A percentile compares a stretch with the other conserved stretches of the same genome.
phyloP scores from a whole-genome alignment of 1,140 invertebrate species.

The Oedothorax gibbosus region DNA sequence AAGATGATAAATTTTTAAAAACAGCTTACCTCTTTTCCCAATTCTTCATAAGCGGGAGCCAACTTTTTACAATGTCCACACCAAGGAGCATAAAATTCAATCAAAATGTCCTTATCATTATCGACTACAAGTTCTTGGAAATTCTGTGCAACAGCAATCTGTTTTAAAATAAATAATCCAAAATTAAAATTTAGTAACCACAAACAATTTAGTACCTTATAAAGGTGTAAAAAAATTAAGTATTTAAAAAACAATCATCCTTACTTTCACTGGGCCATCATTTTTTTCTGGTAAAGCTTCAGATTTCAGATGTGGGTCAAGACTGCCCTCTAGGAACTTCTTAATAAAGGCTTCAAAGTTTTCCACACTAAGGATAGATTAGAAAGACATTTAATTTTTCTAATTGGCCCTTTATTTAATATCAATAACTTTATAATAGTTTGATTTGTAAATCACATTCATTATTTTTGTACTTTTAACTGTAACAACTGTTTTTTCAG shows the following conservation, averaged over 20 bases:
- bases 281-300: constrained; percentile 91
- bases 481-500: too few relatives aligned
- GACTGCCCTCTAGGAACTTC: constrained; percentile 82
- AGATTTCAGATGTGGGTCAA: constrained; percentile 96
- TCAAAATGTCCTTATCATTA: constrained; percentile 90
- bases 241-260: constrained; percentile 16
- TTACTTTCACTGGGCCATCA: constrained; percentile 82
- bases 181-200: neutral
- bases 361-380: constrained; percentile 77
- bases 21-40: constrained; percentile 83
- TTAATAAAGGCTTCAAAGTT: constrained; percentile 89
- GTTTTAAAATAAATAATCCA: constrained; percentile 33
- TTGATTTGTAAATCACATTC: too few relatives aligned
- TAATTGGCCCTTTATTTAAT: neutral
- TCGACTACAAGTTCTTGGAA: constrained; percentile 96
- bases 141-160: constrained; percentile 93
- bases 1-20: too few relatives aligned
- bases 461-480: too few relatives aligned
- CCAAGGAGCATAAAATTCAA: constrained; percentile 75
- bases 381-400: neutral
- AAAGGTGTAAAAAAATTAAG: neutral
- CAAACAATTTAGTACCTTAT: neutral
- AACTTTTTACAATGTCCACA: constrained; percentile 99
- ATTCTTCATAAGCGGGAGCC: constrained; percentile 91
- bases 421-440: too few relatives aligned